phyloP scores from a whole-genome alignment of 2,113 vertebrate genomes.

The Sorex araneus region DNA sequence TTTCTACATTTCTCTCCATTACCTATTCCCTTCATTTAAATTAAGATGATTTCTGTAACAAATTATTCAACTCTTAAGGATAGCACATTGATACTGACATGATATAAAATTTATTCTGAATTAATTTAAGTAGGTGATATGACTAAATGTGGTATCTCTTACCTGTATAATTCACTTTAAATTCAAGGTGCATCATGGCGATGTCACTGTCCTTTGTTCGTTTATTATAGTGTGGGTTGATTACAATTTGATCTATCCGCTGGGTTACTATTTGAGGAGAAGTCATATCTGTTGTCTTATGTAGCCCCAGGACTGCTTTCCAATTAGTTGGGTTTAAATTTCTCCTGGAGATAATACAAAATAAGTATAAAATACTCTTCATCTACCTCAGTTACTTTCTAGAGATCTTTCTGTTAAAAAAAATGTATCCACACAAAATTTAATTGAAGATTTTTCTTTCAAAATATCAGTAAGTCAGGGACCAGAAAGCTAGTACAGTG shows the following conservation, averaged over 20 bases:
- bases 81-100: neutral
- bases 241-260: conserved; percentile 91
- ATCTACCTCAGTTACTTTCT: neutral
- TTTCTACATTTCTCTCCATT: conserved; percentile 26
- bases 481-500: too few species aligned
- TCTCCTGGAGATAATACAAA: conserved; percentile 88
- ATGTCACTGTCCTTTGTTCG: conserved; percentile 93
- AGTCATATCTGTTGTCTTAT: conserved; percentile 84
- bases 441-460: too few species aligned
- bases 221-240: conserved; percentile 91
- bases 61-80: neutral
- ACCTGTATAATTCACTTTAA: conserved; percentile 92
- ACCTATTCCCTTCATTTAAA: neutral
- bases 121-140: neutral
- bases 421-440: too few species aligned
- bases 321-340: conserved; percentile 90
- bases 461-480: too few species aligned
- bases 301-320: conserved; percentile 91
- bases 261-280: conserved; percentile 82
- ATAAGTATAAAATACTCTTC: conserved; percentile 15
- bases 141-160: conserved; percentile 40
- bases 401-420: neutral
- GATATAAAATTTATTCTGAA: conserved; percentile 30
- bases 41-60: conserved; percentile 44
- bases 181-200: conserved; percentile 93